phyloP scores from a whole-genome alignment of 37 sponge, comb jelly and placozoan species.

The Amphimedon queenslandica region DNA sequence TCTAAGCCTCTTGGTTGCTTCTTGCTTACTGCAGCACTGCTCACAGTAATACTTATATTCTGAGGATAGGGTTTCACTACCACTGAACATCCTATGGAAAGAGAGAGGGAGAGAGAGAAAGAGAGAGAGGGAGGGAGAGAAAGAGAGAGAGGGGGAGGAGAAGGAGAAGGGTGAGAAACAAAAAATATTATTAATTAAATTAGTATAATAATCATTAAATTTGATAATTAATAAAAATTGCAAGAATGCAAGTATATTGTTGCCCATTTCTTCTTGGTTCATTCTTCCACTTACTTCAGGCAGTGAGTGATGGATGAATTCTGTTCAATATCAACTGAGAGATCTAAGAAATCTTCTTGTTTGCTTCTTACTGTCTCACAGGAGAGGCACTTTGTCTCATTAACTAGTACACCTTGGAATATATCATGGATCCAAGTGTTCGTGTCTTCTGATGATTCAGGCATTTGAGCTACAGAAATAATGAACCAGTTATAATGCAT shows the following conservation, averaged over 20 bases:
- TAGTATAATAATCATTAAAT: too few species aligned
- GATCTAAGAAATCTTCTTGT: constrained; percentile 94
- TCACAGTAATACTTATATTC: constrained; percentile 97
- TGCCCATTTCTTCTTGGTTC: neutral
- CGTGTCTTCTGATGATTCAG: neutral
- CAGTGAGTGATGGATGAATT: constrained; percentile 92
- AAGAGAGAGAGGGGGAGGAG: neutral
- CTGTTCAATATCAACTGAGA: constrained; percentile 96
- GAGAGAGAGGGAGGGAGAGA: neutral
- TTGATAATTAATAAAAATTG: too few species aligned
- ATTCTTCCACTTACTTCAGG: constrained; percentile 73
- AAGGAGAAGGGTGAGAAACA: neutral
- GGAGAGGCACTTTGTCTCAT: constrained; percentile 91
- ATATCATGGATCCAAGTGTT: constrained; percentile 87
- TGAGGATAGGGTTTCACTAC: constrained; percentile 75
- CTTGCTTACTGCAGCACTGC: constrained; percentile 96
- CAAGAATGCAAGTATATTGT: neutral
- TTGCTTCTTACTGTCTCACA: constrained; percentile 94
- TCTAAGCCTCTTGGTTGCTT: constrained; percentile 91
- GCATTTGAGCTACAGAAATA: constrained; percentile 9
- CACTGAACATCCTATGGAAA: constrained; percentile 66
- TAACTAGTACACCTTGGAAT: constrained; percentile 88
- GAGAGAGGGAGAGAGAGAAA: neutral
- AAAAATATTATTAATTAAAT: neutral
- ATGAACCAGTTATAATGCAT: neutral